phyloP scores from a whole-genome alignment of 1,140 invertebrate species.

The Onthophagus taurus region DNA sequence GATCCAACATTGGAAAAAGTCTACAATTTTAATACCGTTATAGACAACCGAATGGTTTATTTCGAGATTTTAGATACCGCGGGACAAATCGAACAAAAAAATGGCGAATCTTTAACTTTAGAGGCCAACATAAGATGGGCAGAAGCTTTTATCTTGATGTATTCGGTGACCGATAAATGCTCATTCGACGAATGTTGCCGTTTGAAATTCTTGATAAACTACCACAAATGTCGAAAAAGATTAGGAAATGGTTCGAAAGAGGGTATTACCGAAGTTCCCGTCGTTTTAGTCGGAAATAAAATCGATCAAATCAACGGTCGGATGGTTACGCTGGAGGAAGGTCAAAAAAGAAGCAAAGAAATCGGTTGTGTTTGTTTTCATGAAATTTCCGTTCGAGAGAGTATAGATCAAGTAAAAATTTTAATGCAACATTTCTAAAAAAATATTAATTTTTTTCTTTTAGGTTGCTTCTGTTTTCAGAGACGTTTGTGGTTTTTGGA shows the following conservation, averaged over 20 bases:
- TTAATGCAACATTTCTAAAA: too few species aligned
- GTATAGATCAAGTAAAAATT: slow-evolving; percentile 65
- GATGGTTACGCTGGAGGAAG: slow-evolving; percentile 64
- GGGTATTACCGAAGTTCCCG: slow-evolving; percentile 50
- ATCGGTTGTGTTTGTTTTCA: slow-evolving; percentile 75
- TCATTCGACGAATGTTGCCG: slow-evolving; percentile 77
- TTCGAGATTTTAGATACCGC: too few species aligned
- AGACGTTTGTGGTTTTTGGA: too few species aligned
- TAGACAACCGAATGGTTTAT: too few species aligned
- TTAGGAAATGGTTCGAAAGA: slow-evolving; percentile 40
- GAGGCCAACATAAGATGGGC: slow-evolving; percentile 74
- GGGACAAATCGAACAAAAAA: too few species aligned
- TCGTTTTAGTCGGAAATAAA: slow-evolving; percentile 75
- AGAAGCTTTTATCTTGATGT: slow-evolving; percentile 76
- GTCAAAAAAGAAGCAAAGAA: slow-evolving; percentile 59
- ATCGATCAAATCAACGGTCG: slow-evolving; percentile 64
- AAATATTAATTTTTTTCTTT: too few species aligned
- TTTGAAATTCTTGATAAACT: slow-evolving; percentile 68
- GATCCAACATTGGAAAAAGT: too few species aligned
- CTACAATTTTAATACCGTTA: too few species aligned
- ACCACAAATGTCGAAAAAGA: slow-evolving; percentile 59
- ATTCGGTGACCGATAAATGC: slow-evolving; percentile 72
- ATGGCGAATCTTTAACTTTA: slow-evolving; percentile 53
- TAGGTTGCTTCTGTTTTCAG: too few species aligned
- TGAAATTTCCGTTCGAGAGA: slow-evolving; percentile 75